A percentile compares a stretch with the other conserved stretches of the same genome.
phyloP scores from a whole-genome alignment of 2,888 invertebrate genomes.

The Polyploca ridens region DNA sequence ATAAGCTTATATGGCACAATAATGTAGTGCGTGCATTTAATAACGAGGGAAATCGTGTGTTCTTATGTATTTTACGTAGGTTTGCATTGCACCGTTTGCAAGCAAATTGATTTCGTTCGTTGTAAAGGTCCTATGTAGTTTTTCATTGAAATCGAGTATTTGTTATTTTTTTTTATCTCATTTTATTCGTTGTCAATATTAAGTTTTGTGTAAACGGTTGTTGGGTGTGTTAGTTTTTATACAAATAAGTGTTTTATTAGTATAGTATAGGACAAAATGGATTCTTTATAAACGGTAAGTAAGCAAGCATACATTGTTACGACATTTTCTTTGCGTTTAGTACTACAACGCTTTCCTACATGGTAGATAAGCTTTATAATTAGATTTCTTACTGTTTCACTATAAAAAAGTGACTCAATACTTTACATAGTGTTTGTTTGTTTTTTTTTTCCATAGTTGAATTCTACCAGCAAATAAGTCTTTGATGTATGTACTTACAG shows the following conservation, averaged over 20 bases:
- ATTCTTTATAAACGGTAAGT: constrained; percentile 51
- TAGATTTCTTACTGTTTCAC: constrained; percentile 25
- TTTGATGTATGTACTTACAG: background rate
- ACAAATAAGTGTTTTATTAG: constrained; percentile 37
- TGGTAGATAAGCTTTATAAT: constrained; percentile 32
- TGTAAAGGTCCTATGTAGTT: constrained; percentile 24
- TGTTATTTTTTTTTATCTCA: constrained; percentile 44
- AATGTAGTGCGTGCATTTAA: constrained; percentile 74
- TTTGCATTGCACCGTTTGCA: constrained; percentile 41
- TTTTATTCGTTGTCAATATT: constrained; percentile 55
- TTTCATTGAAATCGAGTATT: constrained; percentile 22
- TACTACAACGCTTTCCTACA: background rate
- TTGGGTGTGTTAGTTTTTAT: constrained; percentile 55
- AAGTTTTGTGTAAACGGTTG: constrained; percentile 52
- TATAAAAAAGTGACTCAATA: constrained; percentile 22
- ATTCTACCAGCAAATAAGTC: background rate
- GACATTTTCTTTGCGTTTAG: constrained; percentile 10
- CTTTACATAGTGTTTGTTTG: constrained; percentile 13
- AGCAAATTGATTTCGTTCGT: constrained; percentile 36
- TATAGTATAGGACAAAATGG: constrained; percentile 50
- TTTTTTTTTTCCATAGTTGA: constrained; percentile 1
- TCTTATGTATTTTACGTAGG: constrained; percentile 57
- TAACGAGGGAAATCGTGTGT: constrained; percentile 61
- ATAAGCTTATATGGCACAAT: constrained; percentile 62
- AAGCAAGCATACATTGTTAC: constrained; percentile 17